Base-by-base conservation (phyloP, 2,888 invertebrate genomes). In the Iphiclides podalirius region DNA sequence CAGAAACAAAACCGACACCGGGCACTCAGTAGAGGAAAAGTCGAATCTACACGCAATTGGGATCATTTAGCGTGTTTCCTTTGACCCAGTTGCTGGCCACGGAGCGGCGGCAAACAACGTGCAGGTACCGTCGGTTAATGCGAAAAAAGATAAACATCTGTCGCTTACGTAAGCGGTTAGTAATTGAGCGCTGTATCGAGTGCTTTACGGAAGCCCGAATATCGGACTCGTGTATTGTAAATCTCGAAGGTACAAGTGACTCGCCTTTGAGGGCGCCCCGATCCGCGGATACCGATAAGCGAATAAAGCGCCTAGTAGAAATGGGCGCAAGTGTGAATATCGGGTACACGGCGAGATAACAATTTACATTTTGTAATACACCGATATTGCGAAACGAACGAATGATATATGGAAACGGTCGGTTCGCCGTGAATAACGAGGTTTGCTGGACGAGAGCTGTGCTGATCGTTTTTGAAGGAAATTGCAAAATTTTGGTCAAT, bases 11-110 rank as follows among this genome's bases (percentile, higher is more conserved):
- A 3, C 4, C 20, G 20, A 20, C 20, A 20, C 20, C 4, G 20
- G 6, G 3, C 3, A 6, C 20, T 20, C 4, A 20, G 20, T 20
- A 20, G 59, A 61, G 61, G 60, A 63, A 61, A 63, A 59, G 59
- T n/a, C 59, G 54, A 59, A 63, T 60, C 59, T 59, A 56, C 55
- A 48, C 54, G 52, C 65, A 64, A 65, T 65, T 65, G 62, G 59
- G 54, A 54, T 54, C 60, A 59, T 55, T 59, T 59, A 63, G 56
- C 58, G 59, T 58, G 52, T 64, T 63, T 63, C 63, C 64, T 65
- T 60, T 55, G 58, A 55, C 59, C 59, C 60, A 58, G 53, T 58
- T 60, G 58, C 55, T 52, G 55, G 56, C 35, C 16, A 42, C 48
- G 45, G 11, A 13, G 28, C 6, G 36, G 35, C 45, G 36, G 16